Base-by-base conservation (phyloP, 2,113 vertebrate genomes). In the Callocephalon fimbriatum region DNA sequence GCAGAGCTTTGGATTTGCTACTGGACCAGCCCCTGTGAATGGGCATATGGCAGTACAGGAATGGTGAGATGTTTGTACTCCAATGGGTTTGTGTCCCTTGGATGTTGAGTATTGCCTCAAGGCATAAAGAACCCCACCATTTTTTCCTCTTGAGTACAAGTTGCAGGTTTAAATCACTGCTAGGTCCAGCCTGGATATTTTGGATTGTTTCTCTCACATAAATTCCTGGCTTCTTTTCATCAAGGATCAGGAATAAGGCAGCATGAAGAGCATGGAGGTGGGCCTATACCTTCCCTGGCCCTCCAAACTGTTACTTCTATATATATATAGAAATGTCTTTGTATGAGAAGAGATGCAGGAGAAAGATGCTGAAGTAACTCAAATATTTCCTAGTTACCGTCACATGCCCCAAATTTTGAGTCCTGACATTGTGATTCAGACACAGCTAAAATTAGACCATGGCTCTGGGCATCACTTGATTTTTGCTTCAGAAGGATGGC, bases 241-340 rank as follows among this genome's bases (percentile, higher is more conserved):
- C 17, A 65, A 58, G 29, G 26, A 31, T n/a, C n/a, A 58, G 59
- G 35, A 72, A 37, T 50, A n/a, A 56, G 74, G 35, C 38, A 40
- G 11, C 7, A 23, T 14, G 8, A 61, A 61, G 32, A 40, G 7
- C 0, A 0, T 66, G 53, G 38, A 59, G 11, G 10, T 38, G 8
- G 5, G 18, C 12, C 37, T 29, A 1, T 9, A 15, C 10, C 6
- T 78, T 26, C 31, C 51, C 44, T 48, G 40, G 10, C 9, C 38
- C 44, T 63, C 47, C 61, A 27, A 35, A 45, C 37, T 58, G 37
- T 5, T 51, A 15, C n/a, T 73, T 73, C 40, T 6, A 0, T 14
- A 16, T 10, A 7, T 63, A 32, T 35, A 40, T 32, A 74, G 45
- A 27, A 71, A 74, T 23, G 10, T 17, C 18, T 59, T 67, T 27